A percentile compares a stretch with the other conserved stretches of the same genome.
Evolutionary conservation across 2,888 invertebrate species (phyloP).

Genomic region (Dryomyza anilis): DNA sequence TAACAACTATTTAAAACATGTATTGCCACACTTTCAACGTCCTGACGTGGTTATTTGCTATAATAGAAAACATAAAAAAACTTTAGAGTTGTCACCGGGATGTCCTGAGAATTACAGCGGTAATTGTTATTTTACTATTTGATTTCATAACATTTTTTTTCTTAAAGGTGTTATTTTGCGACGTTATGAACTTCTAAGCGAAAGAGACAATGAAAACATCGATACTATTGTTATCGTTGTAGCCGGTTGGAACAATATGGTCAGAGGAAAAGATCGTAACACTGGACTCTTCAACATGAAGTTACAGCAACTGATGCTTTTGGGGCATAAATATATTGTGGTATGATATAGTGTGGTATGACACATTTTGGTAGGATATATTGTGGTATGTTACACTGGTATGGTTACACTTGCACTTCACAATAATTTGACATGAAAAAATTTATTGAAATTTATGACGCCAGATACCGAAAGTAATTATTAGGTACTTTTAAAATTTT

Average conservation of each 20-base stretch:
- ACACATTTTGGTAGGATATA: too few species aligned
- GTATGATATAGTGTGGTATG: conserved; percentile 32
- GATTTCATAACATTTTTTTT: background rate
- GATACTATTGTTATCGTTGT: conserved; percentile 67
- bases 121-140: conserved; percentile 1
- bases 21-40: conserved; percentile 72
- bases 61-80: conserved; percentile 62
- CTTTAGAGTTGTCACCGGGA: conserved; percentile 62
- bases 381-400: too few species aligned
- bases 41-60: conserved; percentile 70
- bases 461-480: too few species aligned
- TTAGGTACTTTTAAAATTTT: too few species aligned
- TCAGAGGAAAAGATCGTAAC: conserved; percentile 62
- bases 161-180: conserved; percentile 45
- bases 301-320: conserved; percentile 66
- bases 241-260: conserved; percentile 68
- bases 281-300: conserved; percentile 69
- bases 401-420: too few species aligned
- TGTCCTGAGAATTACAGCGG: conserved; percentile 65
- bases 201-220: conserved; percentile 36
- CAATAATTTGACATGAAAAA: too few species aligned
- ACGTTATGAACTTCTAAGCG: conserved; percentile 46
- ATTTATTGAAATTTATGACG: too few species aligned
- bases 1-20: conserved; percentile 63
- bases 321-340: conserved; percentile 64